Conservation (phyloP, 2,113 vertebrate genomes). For the Charadrius vociferus region DNA sequence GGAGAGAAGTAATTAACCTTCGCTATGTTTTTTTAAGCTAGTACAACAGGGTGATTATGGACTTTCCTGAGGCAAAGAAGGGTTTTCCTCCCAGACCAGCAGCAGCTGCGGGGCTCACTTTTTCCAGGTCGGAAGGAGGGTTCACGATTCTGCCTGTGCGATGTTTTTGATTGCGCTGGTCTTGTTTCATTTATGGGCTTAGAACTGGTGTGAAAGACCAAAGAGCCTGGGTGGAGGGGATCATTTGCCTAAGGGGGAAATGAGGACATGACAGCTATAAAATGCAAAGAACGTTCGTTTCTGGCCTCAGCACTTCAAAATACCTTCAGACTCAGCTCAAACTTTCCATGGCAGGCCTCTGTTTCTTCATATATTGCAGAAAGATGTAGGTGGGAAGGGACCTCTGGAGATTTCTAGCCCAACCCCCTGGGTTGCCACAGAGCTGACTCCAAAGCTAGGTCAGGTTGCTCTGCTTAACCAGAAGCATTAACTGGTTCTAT, state of each 20-base stretch:
- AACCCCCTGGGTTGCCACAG: background rate
- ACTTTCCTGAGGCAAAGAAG: background rate
- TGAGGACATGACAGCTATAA: background rate
- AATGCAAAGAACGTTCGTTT: background rate
- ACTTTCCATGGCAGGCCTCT: background rate
- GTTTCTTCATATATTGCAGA: fast-evolving
- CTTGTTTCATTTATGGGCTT: background rate
- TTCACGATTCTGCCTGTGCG: fast-evolving
- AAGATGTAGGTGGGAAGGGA: background rate
- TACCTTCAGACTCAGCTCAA: background rate
- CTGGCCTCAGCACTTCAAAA: background rate
- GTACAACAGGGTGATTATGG: background rate
- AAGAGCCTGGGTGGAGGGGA: background rate
- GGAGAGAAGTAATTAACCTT: background rate
- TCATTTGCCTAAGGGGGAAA: background rate
- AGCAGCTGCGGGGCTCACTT: background rate
- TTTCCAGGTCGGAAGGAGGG: background rate
- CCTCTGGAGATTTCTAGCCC: background rate
- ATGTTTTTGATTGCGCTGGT: background rate
- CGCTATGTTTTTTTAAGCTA: background rate
- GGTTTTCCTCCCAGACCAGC: background rate
- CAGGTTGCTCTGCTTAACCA: background rate
- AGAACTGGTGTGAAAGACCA: background rate
- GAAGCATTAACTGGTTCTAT: background rate
- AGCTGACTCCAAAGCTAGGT: background rate